Evolutionary conservation across 2,113 vertebrate species (phyloP), one percentile per base, ranked within the genome.

Genomic region (Cyanoliseus patagonus): DNA sequence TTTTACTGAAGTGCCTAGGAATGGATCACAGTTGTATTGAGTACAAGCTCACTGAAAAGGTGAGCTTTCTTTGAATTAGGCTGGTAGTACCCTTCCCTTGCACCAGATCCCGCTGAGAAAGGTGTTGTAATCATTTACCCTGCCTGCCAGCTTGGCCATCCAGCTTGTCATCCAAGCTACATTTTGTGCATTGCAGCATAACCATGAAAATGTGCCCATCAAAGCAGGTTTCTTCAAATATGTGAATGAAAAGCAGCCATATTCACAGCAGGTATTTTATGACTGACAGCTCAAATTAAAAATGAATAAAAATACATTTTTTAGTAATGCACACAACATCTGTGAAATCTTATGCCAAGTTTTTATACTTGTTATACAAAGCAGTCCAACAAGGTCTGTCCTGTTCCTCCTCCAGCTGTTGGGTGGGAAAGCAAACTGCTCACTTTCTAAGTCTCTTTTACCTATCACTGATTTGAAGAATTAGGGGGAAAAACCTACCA

Each of bases 141-240:
- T 35, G 17, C 53, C 53, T 33, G 46, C 24, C 0, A 28, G 17
- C 30, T 46, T 30, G 4, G 24, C 6, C 8, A 17, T 9, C 6
- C 70, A 5, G 66, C 78, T 31, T 7, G 3, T 39, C 41, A 5
- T 5, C 78, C 20, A 0, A 8, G 57, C 8, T 6, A 3, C 10
- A 1, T 41, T 25, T 22, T 9, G 63, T 20, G 89, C 63, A 25
- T 28, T 7, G 0, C 62, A 52, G 68, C 25, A 7, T 5, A 18
- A 9, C 37, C 1, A 2, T 12, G 47, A 12, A 11, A 41, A 52
- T 0, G 61, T 2, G 6, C 4, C 64, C 0, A 1, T 33, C 76
- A 33, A 9, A 82, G 82, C 3, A 0, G 0, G 22, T 24, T 17
- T 31, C 83, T 61, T 11, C 63, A 31, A 19, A 62, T 68, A 49